Conservation (phyloP, 2,888 invertebrate genomes). For the Pilophorus perplexus region DNA sequence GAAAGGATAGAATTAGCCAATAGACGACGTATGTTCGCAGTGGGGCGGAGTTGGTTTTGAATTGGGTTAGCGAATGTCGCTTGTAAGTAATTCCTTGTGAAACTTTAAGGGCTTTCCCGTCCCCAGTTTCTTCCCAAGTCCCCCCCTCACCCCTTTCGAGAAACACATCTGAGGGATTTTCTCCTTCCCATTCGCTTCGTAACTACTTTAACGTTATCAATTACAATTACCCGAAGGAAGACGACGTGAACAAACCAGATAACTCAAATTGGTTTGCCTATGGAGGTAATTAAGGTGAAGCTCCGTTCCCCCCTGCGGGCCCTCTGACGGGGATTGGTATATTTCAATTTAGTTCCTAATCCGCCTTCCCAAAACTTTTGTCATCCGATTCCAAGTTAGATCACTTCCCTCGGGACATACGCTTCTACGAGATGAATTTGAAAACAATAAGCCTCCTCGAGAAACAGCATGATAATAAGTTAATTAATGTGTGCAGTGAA, state of each 20-base stretch:
- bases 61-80: conserved; percentile 39
- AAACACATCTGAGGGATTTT: conserved; percentile 37
- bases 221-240: conserved; percentile 36
- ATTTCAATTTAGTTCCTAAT: conserved; percentile 35
- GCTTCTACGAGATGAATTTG: too few species aligned
- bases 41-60: conserved; percentile 23
- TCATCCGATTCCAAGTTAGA: conserved; percentile 36
- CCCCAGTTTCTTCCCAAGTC: conserved; percentile 26
- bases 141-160: conserved; percentile 18
- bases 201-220: conserved; percentile 40
- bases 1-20: neutral
- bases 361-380: conserved; percentile 26
- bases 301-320: conserved; percentile 14
- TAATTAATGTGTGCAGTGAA: too few species aligned
- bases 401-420: neutral
- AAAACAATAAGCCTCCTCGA: too few species aligned
- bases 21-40: neutral
- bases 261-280: conserved; percentile 39
- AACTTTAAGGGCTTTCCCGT: conserved; percentile 8
- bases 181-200: neutral
- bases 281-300: conserved; percentile 40
- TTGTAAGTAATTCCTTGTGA: conserved; percentile 37
- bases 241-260: conserved; percentile 40
- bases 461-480: too few species aligned
- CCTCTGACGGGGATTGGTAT: conserved; percentile 25